phyloP scores from a whole-genome alignment of 2,797 vertebrate genomes.

The Notoglanidium macrostoma region DNA sequence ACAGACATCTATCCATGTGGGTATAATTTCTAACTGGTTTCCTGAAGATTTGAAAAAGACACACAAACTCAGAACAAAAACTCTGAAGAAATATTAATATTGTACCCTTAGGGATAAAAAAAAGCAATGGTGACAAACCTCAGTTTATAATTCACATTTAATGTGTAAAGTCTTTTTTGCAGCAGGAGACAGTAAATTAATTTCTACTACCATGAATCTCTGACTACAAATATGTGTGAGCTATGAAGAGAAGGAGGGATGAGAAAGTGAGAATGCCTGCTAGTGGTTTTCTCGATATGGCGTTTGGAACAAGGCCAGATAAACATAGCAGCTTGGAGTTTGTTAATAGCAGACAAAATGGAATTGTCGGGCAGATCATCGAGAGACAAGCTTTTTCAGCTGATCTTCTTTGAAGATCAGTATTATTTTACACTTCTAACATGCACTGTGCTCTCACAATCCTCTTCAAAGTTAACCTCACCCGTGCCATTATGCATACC shows the following conservation, averaged over 20 bases:
- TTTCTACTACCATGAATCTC: conserved; percentile 26
- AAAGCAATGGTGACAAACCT: background rate
- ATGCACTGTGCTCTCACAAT: conserved; percentile 22
- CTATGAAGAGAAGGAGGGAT: conserved; percentile 24
- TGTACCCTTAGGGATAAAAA: background rate
- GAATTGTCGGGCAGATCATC: conserved; percentile 69
- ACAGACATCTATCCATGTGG: background rate
- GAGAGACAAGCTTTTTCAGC: conserved; percentile 72
- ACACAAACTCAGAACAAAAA: background rate
- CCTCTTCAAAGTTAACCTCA: conserved; percentile 15
- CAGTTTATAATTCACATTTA: background rate
- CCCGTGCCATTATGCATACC: conserved; percentile 1
- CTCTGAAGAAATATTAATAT: background rate
- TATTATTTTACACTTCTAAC: conserved; percentile 61
- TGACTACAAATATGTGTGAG: conserved; percentile 35
- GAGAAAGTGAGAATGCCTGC: conserved; percentile 20
- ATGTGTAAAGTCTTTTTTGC: background rate
- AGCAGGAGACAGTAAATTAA: conserved; percentile 5
- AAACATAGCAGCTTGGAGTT: conserved; percentile 69
- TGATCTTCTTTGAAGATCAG: conserved; percentile 73
- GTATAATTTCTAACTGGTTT: background rate
- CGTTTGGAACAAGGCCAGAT: conserved; percentile 60
- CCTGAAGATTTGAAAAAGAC: background rate
- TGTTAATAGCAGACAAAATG: conserved; percentile 54
- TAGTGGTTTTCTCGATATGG: conserved; percentile 53